Conservation (phyloP, 1,140 invertebrate genomes). For the Condylostylus longicornis region DNA sequence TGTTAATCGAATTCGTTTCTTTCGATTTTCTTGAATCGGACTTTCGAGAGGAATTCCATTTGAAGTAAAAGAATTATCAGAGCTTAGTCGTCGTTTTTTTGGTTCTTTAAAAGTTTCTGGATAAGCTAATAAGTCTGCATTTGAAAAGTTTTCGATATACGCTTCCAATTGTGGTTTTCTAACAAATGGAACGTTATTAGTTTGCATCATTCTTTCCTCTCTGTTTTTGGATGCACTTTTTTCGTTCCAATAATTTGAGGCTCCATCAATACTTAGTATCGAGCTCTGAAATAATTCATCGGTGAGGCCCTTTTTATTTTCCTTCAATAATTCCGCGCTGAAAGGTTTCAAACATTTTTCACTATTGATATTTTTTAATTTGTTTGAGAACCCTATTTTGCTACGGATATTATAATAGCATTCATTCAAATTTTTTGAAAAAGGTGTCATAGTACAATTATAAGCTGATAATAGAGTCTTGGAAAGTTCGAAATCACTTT, state of each 20-base stretch:
- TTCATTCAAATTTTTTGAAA: constrained; percentile 18
- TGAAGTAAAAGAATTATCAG: too few species aligned
- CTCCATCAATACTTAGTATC: constrained; percentile 16
- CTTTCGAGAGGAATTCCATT: too few species aligned
- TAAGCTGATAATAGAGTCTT: constrained; percentile 18
- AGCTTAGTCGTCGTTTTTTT: constrained; percentile 12
- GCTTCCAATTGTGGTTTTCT: constrained; percentile 11
- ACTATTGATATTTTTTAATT: constrained; percentile 3
- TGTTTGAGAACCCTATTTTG: constrained; percentile 11
- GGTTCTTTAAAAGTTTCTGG: constrained; percentile 12
- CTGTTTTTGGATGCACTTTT: background rate
- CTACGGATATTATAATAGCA: constrained; percentile 17
- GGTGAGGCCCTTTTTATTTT: constrained; percentile 14
- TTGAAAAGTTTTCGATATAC: background rate
- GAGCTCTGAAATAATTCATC: constrained; percentile 22
- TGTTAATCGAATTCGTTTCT: too few species aligned
- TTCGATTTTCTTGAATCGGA: too few species aligned
- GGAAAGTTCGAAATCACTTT: background rate
- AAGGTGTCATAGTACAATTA: constrained; percentile 22
- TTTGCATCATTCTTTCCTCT: constrained; percentile 3
- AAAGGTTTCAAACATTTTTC: constrained; percentile 15
- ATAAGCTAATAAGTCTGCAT: constrained; percentile 4
- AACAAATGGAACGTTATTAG: constrained; percentile 20
- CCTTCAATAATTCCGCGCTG: constrained; percentile 20
- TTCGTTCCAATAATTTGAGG: constrained; percentile 15